Base-by-base conservation (phyloP, 2,113 vertebrate species). In the Thryonomys swinderianus region DNA sequence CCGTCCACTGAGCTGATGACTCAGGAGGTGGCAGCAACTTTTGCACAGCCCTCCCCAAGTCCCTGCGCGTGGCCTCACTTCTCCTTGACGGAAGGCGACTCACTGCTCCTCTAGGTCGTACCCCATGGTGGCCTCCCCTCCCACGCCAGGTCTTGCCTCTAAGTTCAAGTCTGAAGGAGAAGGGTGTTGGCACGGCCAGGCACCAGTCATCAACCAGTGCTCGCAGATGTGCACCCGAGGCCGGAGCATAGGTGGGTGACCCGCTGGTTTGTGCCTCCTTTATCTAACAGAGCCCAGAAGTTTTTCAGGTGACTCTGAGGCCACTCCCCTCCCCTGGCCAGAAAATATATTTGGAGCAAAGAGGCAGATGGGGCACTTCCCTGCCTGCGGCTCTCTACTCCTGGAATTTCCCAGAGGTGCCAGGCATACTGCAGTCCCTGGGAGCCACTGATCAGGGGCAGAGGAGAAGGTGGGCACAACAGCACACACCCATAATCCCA, bases 161-260 rank as follows among this genome's bases (percentile, higher is more conserved):
- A 61, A n/a, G 23, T 53, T 84, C 53, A 57, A 20, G 18, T 84
- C 62, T 40, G 74, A 81, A 67, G 48, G 48, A 59, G 67, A 61
- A 66, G 48, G 10, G 40, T 10, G 2, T 69, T 51, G 59, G 78
- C 25, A 25, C 40, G 0, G 0, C 53, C 32, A n/a, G 57, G 40
- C 23, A 23, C 13, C 37, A 66, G 21, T 6, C 16, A 57, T 34
- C 57, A n/a, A 1, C 7, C 16, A 53, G 30, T 25, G 37, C 30
- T 42, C 83, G 2, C 16, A 45, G 34, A 27, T 17, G n/a, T 4
- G 27, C 7, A n/a, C 53, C 40, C 32, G 25, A 32, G 67, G 51
- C 66, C 45, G 6, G 34, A 76, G 76, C 21, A 23, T 14, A 18
- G 37, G 10, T 7, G 45, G 73, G 27, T 30, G n/a, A 1, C 42